Evolutionary conservation across 1,140 invertebrate genomes (phyloP).

Genomic region (Stegodyphus dumicola): DNA sequence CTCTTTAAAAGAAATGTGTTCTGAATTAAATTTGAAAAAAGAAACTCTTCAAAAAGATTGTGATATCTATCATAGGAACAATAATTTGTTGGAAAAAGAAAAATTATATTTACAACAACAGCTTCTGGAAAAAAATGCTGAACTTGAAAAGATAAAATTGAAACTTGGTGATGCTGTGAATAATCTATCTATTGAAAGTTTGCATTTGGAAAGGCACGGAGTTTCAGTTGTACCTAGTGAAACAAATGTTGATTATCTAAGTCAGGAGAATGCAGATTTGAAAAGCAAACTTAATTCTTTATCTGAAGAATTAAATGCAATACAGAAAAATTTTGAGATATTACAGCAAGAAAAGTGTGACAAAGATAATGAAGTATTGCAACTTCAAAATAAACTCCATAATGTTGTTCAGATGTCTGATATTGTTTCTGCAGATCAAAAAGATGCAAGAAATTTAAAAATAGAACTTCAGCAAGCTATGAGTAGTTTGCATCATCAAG

Average conservation of each 20-base stretch:
- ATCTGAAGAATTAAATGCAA: conserved; percentile 21
- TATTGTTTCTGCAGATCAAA: not conserved
- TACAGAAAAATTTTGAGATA: conserved; percentile 4
- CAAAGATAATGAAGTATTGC: conserved; percentile 24
- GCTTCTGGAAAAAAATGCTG: conserved; percentile 13
- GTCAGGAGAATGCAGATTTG: conserved; percentile 23
- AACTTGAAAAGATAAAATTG: conserved; percentile 16
- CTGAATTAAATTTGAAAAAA: not conserved
- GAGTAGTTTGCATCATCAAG: conserved; percentile 87
- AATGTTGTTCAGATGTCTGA: not conserved
- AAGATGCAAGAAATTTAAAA: conserved; percentile 62
- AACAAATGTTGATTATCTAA: not conserved
- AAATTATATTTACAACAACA: conserved; percentile 49
- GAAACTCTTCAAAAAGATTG: conserved; percentile 30
- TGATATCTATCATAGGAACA: conserved; percentile 18
- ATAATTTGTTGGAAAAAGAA: conserved; percentile 44
- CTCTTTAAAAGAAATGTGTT: not conserved
- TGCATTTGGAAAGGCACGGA: not conserved
- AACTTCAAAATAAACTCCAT: not conserved
- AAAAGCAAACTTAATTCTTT: conserved; percentile 8
- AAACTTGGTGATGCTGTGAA: not conserved
- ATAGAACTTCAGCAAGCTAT: conserved; percentile 82
- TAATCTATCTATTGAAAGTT: not conserved
- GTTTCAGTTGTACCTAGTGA: not conserved
- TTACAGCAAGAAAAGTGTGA: conserved; percentile 10